Base-by-base conservation (phyloP, 64 coral and sea anemone genomes). In the Pocillopora verrucosa region DNA sequence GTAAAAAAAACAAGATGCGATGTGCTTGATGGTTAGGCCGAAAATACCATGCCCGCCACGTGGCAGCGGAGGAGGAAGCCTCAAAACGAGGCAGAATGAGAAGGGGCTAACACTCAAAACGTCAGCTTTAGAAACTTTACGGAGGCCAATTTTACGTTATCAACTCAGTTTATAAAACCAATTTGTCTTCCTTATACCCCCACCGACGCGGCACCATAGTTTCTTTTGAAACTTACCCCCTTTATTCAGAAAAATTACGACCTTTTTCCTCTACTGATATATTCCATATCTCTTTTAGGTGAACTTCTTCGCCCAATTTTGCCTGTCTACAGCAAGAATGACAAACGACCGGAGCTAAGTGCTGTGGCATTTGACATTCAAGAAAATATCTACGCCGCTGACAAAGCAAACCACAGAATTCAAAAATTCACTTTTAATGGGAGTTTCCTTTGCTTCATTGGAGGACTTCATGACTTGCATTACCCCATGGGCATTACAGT, bases 361-460 rank as follows among this genome's bases (percentile, higher is more conserved):
- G 90, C 93, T 24, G 34, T 98, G 45, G 83, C 93, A 7, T 87
- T 90, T 81, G 93, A 90, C 30, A 76, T 62, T 74, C 65, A 83
- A 10, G 83, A 72, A 38, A 89, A 77, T 56, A 75, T 98, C 51
- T 93, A 95, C 65, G 74, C 88, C 56, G 93, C 89, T 35, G 96
- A 98, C 74, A 90, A 87, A 84, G 93, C 96, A 25, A 98, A 98
- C 65, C 90, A 98, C 60, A 89, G 90, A 76, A 92, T 98, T 24
- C 90, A 98, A 75, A 98, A 98, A 65, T 98, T 98, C 80, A 89
- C 41, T 17, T 87, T 90, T 20, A 84, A 95, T 58, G 96, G 96
- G 15, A 89, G 81, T 14, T 98, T 98, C 61, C 74, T 92, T 15
- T 86, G 73, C 11, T 98, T 98, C 36, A 95, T 98, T 24, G 96